phyloP scores from a whole-genome alignment of 2,888 invertebrate species.

The Eurytoma californica region DNA sequence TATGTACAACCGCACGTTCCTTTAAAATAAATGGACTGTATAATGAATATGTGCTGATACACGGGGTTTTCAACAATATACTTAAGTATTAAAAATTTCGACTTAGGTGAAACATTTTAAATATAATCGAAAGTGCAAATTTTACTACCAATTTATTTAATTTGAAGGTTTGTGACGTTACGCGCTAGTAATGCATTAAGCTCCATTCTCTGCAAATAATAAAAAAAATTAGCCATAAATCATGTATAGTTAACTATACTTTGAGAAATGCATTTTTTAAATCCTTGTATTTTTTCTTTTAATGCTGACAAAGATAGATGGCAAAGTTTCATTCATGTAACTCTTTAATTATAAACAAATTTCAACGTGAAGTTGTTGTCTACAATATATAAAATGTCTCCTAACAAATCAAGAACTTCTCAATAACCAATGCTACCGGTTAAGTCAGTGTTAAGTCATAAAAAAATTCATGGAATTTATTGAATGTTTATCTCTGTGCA shows the following conservation, averaged over 20 bases:
- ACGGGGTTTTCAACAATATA: conserved; percentile 23
- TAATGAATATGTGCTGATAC: conserved; percentile 20
- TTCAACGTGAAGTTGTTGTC: too few species aligned
- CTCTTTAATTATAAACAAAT: neutral
- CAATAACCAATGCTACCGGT: neutral
- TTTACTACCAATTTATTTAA: conserved; percentile 39
- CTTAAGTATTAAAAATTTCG: conserved; percentile 24
- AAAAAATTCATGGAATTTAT: conserved; percentile 39
- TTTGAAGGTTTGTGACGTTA: conserved; percentile 41
- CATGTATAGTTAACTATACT: conserved; percentile 43
- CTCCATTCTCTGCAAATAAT: conserved; percentile 16
- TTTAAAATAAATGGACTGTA: conserved; percentile 44
- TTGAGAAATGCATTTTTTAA: conserved; percentile 47
- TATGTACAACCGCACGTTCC: conserved; percentile 3
- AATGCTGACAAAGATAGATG: conserved; percentile 17
- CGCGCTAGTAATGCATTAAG: conserved; percentile 8
- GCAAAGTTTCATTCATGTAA: neutral
- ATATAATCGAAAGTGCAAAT: conserved; percentile 7
- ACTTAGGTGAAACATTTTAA: conserved; percentile 45
- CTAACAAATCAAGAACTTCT: conserved; percentile 3
- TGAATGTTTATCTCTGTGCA: conserved; percentile 44
- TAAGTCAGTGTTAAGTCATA: conserved; percentile 35
- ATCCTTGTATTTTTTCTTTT: conserved; percentile 21
- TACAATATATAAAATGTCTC: neutral
- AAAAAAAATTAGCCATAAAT: conserved; percentile 36